Percentiles rank a stretch among this genome's conserved stretches.
phyloP scores from a whole-genome alignment of 1,140 invertebrate species.

The Euwallacea fornicatus region DNA sequence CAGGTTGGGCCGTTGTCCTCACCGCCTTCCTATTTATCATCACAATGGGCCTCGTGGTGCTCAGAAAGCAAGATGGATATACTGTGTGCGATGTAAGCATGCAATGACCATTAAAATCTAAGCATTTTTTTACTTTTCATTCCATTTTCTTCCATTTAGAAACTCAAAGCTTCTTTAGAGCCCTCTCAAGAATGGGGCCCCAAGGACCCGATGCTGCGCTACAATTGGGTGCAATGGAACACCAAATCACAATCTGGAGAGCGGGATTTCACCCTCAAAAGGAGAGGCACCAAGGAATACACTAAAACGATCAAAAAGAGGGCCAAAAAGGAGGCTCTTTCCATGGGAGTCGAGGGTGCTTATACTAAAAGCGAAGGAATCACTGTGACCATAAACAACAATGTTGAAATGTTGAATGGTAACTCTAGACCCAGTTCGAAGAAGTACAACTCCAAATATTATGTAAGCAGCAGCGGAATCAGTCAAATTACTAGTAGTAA shows the following conservation, averaged over 20 bases:
- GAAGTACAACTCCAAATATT: too few relatives aligned
- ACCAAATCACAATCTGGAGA: slow-evolving; percentile 53
- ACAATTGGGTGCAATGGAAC: slow-evolving; percentile 61
- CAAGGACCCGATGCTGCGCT: slow-evolving; percentile 62
- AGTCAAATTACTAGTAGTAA: too few relatives aligned
- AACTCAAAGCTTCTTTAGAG: slow-evolving; percentile 60
- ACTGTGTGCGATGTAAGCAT: slow-evolving; percentile 49
- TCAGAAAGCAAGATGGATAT: slow-evolving; percentile 48
- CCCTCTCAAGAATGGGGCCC: slow-evolving; percentile 65
- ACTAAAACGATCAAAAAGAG: slow-evolving; percentile 60
- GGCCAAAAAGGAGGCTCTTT: slow-evolving; percentile 39
- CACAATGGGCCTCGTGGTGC: slow-evolving; percentile 52
- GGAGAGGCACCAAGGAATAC: slow-evolving; percentile 63
- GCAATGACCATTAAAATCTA: too few relatives aligned
- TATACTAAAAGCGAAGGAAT: slow-evolving; percentile 20
- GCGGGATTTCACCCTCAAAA: slow-evolving; percentile 60
- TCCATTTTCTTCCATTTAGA: slow-evolving; percentile 51
- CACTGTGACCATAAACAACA: neutral
- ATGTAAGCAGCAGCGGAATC: too few relatives aligned
- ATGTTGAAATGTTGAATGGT: neutral
- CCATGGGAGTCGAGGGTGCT: slow-evolving; percentile 19
- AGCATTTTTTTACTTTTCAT: neutral
- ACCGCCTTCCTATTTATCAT: slow-evolving; percentile 53
- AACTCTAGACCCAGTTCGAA: neutral
- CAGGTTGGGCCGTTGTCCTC: slow-evolving; percentile 55